Percentiles rank a stretch among this genome's conserved stretches.
Evolutionary conservation across 1,140 invertebrate species (phyloP).

Genomic region (Cephus cinctus): DNA sequence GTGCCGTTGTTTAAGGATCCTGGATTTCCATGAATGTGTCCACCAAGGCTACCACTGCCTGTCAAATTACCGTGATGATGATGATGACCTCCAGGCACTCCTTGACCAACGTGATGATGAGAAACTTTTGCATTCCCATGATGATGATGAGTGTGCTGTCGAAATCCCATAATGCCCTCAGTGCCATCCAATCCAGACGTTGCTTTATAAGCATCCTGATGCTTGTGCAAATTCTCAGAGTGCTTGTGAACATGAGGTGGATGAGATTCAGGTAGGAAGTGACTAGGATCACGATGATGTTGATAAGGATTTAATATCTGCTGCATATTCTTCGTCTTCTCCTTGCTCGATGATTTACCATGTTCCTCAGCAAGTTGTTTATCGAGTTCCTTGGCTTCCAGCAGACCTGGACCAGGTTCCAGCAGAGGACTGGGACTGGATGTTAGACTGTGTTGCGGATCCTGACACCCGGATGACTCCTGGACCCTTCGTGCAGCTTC

Average conservation of each 20-base stretch:
- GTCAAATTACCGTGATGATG: neutral
- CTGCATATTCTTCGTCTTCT: constrained; percentile 33
- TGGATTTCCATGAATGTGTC: neutral
- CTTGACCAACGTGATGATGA: neutral
- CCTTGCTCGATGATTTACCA: constrained; percentile 12
- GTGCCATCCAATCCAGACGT: constrained; percentile 19
- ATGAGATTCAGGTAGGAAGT: constrained; percentile 26
- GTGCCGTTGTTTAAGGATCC: no score
- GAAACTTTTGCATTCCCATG: constrained; percentile 22
- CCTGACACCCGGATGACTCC: constrained; percentile 24
- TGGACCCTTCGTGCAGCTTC: constrained; percentile 30
- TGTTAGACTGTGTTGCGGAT: constrained; percentile 26
- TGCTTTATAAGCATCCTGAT: no score
- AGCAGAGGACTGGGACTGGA: constrained; percentile 29
- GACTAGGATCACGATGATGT: constrained; percentile 30
- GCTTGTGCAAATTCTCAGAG: constrained; percentile 24
- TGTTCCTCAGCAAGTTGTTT: constrained; percentile 27
- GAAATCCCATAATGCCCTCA: constrained; percentile 25
- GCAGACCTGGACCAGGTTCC: constrained; percentile 16
- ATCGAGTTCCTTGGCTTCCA: constrained; percentile 26
- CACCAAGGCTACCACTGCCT: neutral
- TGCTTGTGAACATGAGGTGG: constrained; percentile 26
- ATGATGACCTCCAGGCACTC: neutral
- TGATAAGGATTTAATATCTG: constrained; percentile 32
- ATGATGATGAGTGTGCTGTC: constrained; percentile 34